These are phyloP conservation scores for Callocephalon fimbriatum DNA, from an alignment of 2,113 vertebrate species.

Conservation along the genomic window DNA sequence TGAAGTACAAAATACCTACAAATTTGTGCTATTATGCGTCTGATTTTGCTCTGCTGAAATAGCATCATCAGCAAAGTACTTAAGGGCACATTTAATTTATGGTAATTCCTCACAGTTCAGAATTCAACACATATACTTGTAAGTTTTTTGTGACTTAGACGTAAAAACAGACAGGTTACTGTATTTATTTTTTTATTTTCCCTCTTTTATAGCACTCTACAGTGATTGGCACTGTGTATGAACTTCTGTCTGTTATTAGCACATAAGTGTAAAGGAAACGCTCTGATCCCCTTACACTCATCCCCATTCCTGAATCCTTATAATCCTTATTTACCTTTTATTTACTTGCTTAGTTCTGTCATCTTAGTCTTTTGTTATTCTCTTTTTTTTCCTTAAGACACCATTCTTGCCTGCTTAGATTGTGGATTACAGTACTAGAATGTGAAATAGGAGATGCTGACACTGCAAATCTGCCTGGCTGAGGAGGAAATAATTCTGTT, in stretches of 20 bases:
- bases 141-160: not conserved
- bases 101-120: not conserved
- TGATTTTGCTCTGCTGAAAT: not conserved
- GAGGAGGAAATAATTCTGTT: constrained; percentile 37
- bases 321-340: not conserved
- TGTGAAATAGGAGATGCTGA: constrained; percentile 36
- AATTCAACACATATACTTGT: not conserved
- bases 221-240: not conserved
- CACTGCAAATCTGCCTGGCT: constrained; percentile 5
- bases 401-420: not conserved
- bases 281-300: not conserved
- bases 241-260: not conserved
- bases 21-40: not conserved
- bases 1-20: not conserved
- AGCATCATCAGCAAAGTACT: not conserved
- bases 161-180: not conserved
- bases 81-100: not conserved
- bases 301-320: not conserved
- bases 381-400: not conserved
- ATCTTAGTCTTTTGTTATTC: not conserved
- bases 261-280: fast-evolving
- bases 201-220: not conserved
- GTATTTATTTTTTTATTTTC: not conserved
- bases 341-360: not conserved
- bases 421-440: not conserved